phyloP scores from a whole-genome alignment of 2,113 vertebrate genomes.

The Echinops telfairi region DNA sequence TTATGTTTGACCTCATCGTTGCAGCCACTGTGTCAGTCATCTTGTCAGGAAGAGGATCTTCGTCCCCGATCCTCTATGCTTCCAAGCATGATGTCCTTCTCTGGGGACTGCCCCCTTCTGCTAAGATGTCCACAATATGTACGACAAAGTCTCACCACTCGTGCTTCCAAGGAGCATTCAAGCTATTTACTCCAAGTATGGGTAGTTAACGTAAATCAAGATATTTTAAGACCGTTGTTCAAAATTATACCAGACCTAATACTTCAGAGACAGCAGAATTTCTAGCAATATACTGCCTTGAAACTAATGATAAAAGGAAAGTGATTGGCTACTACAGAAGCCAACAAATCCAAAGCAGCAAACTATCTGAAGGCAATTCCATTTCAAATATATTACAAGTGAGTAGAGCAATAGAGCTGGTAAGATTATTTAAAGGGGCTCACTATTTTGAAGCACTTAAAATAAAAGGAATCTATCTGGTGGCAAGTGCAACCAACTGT shows the following conservation, averaged over 20 bases:
- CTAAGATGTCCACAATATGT: too few relatives aligned
- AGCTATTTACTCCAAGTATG: too few relatives aligned
- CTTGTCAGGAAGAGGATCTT: too few relatives aligned
- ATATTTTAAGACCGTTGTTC: background rate
- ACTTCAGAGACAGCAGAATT: background rate
- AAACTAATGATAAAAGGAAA: constrained; percentile 8
- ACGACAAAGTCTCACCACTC: too few relatives aligned
- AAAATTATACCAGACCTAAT: constrained; percentile 7
- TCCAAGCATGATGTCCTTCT: too few relatives aligned
- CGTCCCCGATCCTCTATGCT: too few relatives aligned
- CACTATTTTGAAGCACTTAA: background rate
- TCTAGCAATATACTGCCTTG: background rate
- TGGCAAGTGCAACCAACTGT: too few relatives aligned
- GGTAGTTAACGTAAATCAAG: background rate
- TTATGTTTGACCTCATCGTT: too few relatives aligned
- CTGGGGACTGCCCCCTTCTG: too few relatives aligned
- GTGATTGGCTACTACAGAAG: background rate
- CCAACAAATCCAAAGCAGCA: constrained; percentile 26
- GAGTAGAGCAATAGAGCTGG: background rate
- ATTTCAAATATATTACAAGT: background rate
- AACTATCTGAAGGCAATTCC: background rate
- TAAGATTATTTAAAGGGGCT: background rate
- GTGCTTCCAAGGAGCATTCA: too few relatives aligned
- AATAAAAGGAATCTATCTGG: background rate
- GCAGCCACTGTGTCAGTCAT: too few relatives aligned